Evolutionary conservation across 2,888 invertebrate species (phyloP), one percentile per base, ranked within the genome.

Genomic region (Odontothrips loti): DNA sequence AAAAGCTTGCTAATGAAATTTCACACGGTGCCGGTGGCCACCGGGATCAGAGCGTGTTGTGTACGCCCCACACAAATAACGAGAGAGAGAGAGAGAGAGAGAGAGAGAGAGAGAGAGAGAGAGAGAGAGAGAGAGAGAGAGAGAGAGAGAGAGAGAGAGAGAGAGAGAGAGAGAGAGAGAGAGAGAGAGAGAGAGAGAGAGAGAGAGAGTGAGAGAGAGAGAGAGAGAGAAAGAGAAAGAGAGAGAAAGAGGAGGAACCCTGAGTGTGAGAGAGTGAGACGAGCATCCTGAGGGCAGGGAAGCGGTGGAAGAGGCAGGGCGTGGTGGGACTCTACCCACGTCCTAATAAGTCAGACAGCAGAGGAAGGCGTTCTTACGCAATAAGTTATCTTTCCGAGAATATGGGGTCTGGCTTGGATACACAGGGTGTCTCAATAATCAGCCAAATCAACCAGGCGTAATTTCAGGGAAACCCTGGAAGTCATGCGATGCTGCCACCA

Each of bases 1-100:
- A 75, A 75, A 75, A 75, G 68, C 68, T 75, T 23, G 68, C 68
- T 75, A 75, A 75, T 75, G 68, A 75, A 75, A 75, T 75, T 75
- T 75, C 68, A 75, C 68, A 75, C 68, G 68, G 68, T 75, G 68
- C 68, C 27, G 68, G 68, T 27, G 68, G 68, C 68, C 68, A 27
- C 27, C 23, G 23, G 68, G 68, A 75, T 75, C 68, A 75, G 23
- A 27, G 68, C 27, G 68, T 12, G 23, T 75, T 27, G 68, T 27
- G 68, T 27, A 75, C 68, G 68, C 23, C 27, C 23, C 68, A 27
- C 27, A 27, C 68, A 75, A 75, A 75, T 27, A 27, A 75, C 68
- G 68, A 23, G 68, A 12, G 27, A 58, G 58, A 20, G 20, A 20
- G 15, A 0, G 20, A 6, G 1, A 15, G 58, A 15, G 20, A 11